These are phyloP conservation scores for Anastrepha ludens DNA, from an alignment of 1,140 invertebrate species.

Conservation along the genomic window DNA sequence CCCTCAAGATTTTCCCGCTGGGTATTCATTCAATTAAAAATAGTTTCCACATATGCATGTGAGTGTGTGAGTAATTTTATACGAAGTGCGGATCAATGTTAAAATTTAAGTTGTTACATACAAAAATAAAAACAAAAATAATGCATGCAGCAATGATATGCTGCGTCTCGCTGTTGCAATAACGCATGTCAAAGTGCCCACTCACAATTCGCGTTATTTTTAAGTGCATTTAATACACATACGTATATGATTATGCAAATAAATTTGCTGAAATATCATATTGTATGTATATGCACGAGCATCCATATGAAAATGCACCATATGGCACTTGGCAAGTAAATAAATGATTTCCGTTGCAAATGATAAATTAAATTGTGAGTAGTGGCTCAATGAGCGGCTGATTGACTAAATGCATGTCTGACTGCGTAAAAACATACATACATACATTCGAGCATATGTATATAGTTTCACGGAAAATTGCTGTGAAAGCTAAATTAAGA, in stretches of 20 bases:
- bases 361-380: conserved; percentile 46
- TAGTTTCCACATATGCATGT: not conserved
- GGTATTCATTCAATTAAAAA: too few relatives aligned
- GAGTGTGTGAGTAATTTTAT: not conserved
- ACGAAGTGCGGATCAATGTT: not conserved
- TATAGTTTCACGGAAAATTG: not conserved
- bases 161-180: not conserved
- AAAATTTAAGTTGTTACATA: not conserved
- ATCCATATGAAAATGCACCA: not conserved
- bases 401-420: conserved; percentile 13
- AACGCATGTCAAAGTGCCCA: conserved; percentile 45
- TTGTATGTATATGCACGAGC: not conserved
- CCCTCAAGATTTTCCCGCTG: too few relatives aligned
- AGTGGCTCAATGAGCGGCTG: conserved; percentile 41
- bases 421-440: not conserved
- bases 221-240: conserved; percentile 38
- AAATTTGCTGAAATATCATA: not conserved
- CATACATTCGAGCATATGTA: not conserved
- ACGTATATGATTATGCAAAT: conserved; percentile 9
- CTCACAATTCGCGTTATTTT: conserved; percentile 46
- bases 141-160: not conserved
- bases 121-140: conserved; percentile 10
- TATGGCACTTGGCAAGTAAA: conserved; percentile 33
- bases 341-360: conserved; percentile 50
- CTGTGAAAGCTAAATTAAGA: too few relatives aligned